A percentile compares a stretch with the other conserved stretches of the same genome.
phyloP scores from a whole-genome alignment of 2,888 invertebrate species.

The Sipha maydis region DNA sequence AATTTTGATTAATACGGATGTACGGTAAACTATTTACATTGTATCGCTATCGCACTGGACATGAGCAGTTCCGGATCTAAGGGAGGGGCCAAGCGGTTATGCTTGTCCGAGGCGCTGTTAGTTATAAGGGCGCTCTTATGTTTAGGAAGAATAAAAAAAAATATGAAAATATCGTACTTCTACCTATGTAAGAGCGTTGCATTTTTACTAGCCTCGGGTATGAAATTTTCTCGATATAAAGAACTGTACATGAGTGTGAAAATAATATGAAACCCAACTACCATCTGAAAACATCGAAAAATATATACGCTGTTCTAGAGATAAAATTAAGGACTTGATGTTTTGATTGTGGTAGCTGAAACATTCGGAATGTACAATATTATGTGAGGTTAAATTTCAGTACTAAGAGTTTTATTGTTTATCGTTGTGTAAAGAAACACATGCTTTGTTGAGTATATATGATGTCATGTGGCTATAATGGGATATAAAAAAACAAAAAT shows the following conservation, averaged over 20 bases:
- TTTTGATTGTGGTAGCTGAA: neutral
- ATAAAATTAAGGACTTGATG: neutral
- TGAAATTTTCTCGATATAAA: no score
- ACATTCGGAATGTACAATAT: neutral
- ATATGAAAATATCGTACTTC: no score
- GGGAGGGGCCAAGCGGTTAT: no score
- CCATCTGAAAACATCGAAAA: neutral
- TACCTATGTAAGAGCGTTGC: no score
- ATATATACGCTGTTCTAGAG: neutral
- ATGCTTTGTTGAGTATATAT: neutral
- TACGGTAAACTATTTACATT: no score
- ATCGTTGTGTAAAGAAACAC: neutral
- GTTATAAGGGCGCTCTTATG: no score
- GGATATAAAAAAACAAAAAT: neutral
- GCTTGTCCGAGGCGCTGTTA: no score
- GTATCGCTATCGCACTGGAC: no score
- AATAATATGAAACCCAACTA: neutral
- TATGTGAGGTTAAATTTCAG: neutral
- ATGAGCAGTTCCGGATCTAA: no score
- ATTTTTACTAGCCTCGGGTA: no score
- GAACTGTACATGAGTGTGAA: neutral
- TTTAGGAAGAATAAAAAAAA: no score
- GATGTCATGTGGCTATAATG: neutral
- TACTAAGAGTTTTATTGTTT: neutral
- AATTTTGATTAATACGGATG: no score